A percentile compares a stretch with the other conserved stretches of the same genome.
Conservation (phyloP, 2,888 invertebrate species). For the Caradrina kadenii region DNA sequence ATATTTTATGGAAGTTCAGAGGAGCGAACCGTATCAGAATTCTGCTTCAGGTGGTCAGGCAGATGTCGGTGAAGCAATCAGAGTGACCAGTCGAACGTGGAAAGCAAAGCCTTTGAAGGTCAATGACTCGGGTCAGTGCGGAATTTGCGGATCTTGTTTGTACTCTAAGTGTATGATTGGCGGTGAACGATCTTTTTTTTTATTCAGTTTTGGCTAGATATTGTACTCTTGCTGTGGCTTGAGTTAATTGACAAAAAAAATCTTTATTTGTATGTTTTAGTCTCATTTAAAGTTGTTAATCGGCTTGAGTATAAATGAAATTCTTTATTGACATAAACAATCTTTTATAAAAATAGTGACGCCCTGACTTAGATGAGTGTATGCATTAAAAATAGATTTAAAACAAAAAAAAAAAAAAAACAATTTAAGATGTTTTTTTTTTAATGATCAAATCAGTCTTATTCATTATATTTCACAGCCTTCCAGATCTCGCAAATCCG, state of each 20-base stretch:
- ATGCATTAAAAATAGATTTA: too few species aligned
- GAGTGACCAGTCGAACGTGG: slow-evolving; percentile 70
- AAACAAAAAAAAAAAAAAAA: too few species aligned
- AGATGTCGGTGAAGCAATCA: slow-evolving; percentile 69
- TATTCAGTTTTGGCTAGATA: background rate
- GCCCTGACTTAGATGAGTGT: too few species aligned
- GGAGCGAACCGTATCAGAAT: slow-evolving; percentile 51
- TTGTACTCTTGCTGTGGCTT: too few species aligned
- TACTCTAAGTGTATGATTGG: slow-evolving; percentile 50
- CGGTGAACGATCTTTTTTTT: slow-evolving; percentile 37
- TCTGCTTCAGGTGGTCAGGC: slow-evolving; percentile 59
- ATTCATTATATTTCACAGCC: background rate
- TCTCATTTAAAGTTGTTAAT: background rate
- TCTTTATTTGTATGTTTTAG: background rate
- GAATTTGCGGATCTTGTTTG: slow-evolving; percentile 57
- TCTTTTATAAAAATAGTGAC: too few species aligned
- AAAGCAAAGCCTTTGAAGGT: slow-evolving; percentile 65
- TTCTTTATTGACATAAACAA: too few species aligned
- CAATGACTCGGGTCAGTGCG: slow-evolving; percentile 62
- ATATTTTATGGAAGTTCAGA: slow-evolving; percentile 79
- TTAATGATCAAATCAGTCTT: too few species aligned
- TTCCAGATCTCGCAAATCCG: slow-evolving; percentile 1
- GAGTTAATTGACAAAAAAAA: too few species aligned
- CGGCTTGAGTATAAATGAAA: background rate
- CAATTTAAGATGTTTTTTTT: too few species aligned